Evolutionary conservation across 2,888 invertebrate species (phyloP), one percentile per base, ranked within the genome.

Genomic region (Acanthoscelides obtectus): DNA sequence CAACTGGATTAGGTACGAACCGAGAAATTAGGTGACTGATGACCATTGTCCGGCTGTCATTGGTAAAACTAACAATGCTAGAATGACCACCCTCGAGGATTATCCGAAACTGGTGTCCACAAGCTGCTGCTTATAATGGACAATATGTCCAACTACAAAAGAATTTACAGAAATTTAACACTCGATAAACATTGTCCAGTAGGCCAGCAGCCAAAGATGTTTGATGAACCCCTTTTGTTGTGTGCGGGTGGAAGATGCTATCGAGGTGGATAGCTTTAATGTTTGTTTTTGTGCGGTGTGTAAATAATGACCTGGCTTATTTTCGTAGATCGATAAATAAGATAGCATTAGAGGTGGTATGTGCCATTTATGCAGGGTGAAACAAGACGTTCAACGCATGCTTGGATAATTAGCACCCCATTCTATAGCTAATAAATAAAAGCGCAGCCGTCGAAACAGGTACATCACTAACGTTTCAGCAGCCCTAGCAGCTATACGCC

Each of bases 91-190:
- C 75, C 72, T 70, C 72, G 69, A 71, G 73, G 75, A 75, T 77
- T 74, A 74, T 72, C 72, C 69, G 73, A 75, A 76, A 77, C 45
- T 45, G 45, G 45, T 75, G 72, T 72, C 75, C 76, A 74, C 73
- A 77, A 75, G 73, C 76, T 75, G 75, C 76, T 75, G 75, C 70
- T 72, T 68, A 75, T 72, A 76, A 73, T 72, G 72, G 71, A 76
- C 75, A 75, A 76, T 76, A 71, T 72, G 64, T 69, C 22, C 12
- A 27, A 22, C 66, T 66, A 76, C 76, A 76, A 76, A 72, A 69
- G 75, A 74, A 74, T 73, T 75, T 75, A 75, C 70, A 71, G 76
- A 76, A 74, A 76, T 74, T 74, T 76, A 75, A 76, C 76, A 76
- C 76, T 72, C 71, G 67, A 72, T 73, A 76, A 73, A 73, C 74